These are phyloP conservation scores for Trichopria drosophilae DNA, from an alignment of 2,888 invertebrate genomes.

Conservation along the genomic window DNA sequence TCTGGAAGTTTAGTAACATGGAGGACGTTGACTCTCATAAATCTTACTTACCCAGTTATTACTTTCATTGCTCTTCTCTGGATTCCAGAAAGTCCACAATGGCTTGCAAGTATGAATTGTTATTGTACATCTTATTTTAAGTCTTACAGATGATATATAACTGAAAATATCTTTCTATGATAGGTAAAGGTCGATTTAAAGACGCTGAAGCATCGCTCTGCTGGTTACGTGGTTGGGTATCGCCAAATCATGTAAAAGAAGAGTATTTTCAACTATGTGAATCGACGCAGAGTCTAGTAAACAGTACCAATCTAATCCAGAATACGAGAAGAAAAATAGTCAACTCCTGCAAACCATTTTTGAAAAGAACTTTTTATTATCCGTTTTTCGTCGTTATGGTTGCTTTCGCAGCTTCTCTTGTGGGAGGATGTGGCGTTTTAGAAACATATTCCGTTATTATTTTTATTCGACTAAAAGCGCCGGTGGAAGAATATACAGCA, in stretches of 20 bases:
- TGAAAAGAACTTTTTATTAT: constrained; percentile 66
- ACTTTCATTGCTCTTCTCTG: constrained; percentile 69
- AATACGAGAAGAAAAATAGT: too few relatives aligned
- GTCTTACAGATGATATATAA: too few relatives aligned
- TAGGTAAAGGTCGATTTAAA: constrained; percentile 63
- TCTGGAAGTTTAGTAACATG: constrained; percentile 72
- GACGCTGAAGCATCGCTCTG: constrained; percentile 72
- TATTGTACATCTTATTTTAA: too few relatives aligned
- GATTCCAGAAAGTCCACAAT: constrained; percentile 81
- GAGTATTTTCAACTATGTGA: constrained; percentile 64
- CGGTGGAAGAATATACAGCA: constrained; percentile 76
- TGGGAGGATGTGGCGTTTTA: constrained; percentile 74
- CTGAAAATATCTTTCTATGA: too few relatives aligned
- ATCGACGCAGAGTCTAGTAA: constrained; percentile 50
- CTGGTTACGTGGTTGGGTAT: constrained; percentile 81
- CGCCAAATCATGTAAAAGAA: constrained; percentile 63
- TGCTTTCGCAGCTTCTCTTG: constrained; percentile 73
- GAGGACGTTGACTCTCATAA: constrained; percentile 72
- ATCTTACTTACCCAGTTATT: constrained; percentile 67
- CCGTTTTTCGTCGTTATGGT: constrained; percentile 70
- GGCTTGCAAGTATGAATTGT: constrained; percentile 67
- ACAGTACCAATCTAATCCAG: too few relatives aligned
- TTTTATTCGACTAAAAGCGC: constrained; percentile 71
- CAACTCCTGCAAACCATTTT: constrained; percentile 59
- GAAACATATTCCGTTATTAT: constrained; percentile 75